Conservation (phyloP, 2,113 vertebrate genomes). For the Motacilla alba region DNA sequence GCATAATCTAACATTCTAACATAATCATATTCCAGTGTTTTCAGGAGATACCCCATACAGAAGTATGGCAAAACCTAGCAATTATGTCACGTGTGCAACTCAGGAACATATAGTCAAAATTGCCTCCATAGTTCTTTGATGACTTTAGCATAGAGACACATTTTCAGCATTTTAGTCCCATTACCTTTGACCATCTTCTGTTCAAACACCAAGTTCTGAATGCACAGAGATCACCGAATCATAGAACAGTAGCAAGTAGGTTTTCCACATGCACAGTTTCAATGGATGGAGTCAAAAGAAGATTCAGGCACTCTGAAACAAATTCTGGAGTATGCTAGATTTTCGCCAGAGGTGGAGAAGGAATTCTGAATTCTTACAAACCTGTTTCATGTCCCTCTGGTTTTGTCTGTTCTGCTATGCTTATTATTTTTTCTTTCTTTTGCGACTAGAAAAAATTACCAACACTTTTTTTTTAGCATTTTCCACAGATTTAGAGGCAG, state of each 20-base stretch:
- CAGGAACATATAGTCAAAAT: not conserved
- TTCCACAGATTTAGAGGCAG: not conserved
- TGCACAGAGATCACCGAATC: not conserved
- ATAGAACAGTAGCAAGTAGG: not conserved
- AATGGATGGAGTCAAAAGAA: not conserved
- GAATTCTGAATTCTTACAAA: not conserved
- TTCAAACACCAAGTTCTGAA: not conserved
- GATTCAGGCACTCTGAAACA: not conserved
- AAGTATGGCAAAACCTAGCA: not conserved
- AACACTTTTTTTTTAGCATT: not conserved
- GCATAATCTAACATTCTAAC: not conserved
- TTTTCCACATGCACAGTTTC: not conserved
- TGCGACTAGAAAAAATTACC: not conserved
- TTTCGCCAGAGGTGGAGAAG: not conserved
- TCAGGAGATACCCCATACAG: not conserved
- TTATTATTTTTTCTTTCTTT: not conserved
- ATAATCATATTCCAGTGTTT: not conserved
- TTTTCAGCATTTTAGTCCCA: not conserved
- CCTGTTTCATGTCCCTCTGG: not conserved
- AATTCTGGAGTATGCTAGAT: not conserved
- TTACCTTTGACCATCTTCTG: not conserved
- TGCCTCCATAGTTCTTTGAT: not conserved
- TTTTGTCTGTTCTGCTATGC: not conserved
- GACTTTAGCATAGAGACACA: not conserved
- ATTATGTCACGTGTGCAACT: not conserved